A percentile compares a stretch with the other conserved stretches of the same genome.
phyloP scores from a whole-genome alignment of 2,113 vertebrate species.

The Leucoraja erinaceus region DNA sequence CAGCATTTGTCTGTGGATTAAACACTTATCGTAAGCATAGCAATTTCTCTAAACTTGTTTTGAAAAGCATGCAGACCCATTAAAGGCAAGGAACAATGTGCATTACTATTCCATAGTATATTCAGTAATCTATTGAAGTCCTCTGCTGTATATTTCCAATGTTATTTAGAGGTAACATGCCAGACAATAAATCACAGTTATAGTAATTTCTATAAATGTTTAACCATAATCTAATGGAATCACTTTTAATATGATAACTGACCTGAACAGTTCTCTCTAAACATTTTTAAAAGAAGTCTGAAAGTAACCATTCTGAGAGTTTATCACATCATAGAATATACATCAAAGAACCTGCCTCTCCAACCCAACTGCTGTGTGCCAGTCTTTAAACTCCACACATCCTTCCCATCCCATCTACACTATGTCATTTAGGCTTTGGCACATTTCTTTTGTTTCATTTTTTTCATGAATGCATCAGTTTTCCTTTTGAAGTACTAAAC shows the following conservation, averaged over 20 bases:
- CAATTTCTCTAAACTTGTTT: not conserved
- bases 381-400: no score
- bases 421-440: no score
- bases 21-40: not conserved
- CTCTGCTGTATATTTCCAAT: not conserved
- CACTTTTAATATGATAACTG: not conserved
- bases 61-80: not conserved
- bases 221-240: not conserved
- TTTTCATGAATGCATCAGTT: no score
- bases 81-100: not conserved
- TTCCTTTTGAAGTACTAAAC: no score
- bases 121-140: not conserved
- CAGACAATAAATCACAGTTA: not conserved
- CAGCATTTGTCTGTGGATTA: not conserved
- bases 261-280: not conserved
- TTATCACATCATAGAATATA: no score
- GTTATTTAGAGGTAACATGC: not conserved
- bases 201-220: not conserved
- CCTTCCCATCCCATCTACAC: no score
- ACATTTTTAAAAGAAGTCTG: no score
- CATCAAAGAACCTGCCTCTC: no score
- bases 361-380: no score
- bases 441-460: no score
- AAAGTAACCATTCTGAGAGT: no score
- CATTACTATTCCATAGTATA: not conserved